phyloP scores from a whole-genome alignment of 2,113 vertebrate genomes.

The Polypterus senegalus region DNA sequence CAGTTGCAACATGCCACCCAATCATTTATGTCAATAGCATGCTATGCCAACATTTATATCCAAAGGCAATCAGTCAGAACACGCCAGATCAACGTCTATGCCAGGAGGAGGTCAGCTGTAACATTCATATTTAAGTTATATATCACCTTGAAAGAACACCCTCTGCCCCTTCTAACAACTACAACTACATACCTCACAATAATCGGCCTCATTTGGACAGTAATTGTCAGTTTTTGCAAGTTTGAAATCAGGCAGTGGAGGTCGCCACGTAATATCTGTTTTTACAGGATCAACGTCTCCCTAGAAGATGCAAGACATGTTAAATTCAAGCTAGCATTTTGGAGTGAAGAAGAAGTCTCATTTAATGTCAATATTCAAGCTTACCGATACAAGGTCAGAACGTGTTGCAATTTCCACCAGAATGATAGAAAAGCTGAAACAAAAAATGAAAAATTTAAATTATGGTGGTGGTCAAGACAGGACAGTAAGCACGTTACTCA shows the following conservation, averaged over 20 bases:
- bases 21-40: too few species aligned
- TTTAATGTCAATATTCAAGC: conserved; percentile 20
- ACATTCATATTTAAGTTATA: too few species aligned
- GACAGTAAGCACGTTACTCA: too few species aligned
- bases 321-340: not conserved
- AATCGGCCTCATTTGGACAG: conserved; percentile 44
- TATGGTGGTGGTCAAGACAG: too few species aligned
- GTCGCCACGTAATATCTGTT: conserved; percentile 45
- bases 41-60: too few species aligned
- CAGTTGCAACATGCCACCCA: too few species aligned
- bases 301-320: conserved; percentile 22
- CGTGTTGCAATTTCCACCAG: conserved; percentile 53
- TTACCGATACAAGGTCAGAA: conserved; percentile 46
- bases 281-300: conserved; percentile 35
- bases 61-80: too few species aligned
- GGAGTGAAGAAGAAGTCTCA: conserved; percentile 17
- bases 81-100: too few species aligned
- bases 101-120: too few species aligned
- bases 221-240: conserved; percentile 42
- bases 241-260: conserved; percentile 43
- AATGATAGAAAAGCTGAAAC: conserved; percentile 51
- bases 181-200: conserved; percentile 42
- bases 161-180: too few species aligned
- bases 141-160: too few species aligned
- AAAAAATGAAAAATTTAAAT: conserved; percentile 3